phyloP scores from a whole-genome alignment of 92 coral and sea anemone species.

The Siderastrea radians region DNA sequence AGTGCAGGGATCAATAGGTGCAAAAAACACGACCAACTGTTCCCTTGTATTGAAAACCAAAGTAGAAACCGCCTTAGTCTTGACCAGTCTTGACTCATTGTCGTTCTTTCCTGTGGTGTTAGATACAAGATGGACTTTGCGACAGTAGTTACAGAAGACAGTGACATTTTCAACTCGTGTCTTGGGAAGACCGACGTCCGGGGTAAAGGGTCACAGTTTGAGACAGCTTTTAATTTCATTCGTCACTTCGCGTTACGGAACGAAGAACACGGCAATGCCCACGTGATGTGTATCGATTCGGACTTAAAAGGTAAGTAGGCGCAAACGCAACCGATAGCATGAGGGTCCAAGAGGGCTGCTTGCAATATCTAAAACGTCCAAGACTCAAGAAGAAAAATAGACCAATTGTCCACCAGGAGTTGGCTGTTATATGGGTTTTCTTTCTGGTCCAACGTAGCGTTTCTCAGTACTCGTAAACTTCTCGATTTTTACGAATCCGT shows the following conservation, averaged over 20 bases:
- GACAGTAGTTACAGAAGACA: constrained; percentile 62
- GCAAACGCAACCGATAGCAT: neutral
- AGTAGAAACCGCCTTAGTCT: no score
- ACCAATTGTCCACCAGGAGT: no score
- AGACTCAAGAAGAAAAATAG: no score
- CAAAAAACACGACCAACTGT: no score
- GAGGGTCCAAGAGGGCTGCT: neutral
- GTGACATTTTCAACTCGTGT: constrained; percentile 47
- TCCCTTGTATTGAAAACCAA: no score
- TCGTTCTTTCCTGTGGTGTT: neutral
- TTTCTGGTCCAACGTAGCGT: no score
- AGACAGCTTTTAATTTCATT: constrained; percentile 57
- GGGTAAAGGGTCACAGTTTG: constrained; percentile 69
- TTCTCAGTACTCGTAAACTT: no score
- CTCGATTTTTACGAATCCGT: no score
- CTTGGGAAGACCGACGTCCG: constrained; percentile 52
- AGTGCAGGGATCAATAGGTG: no score
- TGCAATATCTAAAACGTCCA: no score
- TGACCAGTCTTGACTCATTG: neutral
- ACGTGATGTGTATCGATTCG: neutral
- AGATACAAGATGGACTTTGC: constrained; percentile 64
- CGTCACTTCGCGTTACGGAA: constrained; percentile 21
- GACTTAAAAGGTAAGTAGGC: neutral
- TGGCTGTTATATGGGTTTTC: no score
- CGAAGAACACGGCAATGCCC: neutral